phyloP scores from a whole-genome alignment of 2,888 invertebrate genomes.

The Drosophila sordidula region DNA sequence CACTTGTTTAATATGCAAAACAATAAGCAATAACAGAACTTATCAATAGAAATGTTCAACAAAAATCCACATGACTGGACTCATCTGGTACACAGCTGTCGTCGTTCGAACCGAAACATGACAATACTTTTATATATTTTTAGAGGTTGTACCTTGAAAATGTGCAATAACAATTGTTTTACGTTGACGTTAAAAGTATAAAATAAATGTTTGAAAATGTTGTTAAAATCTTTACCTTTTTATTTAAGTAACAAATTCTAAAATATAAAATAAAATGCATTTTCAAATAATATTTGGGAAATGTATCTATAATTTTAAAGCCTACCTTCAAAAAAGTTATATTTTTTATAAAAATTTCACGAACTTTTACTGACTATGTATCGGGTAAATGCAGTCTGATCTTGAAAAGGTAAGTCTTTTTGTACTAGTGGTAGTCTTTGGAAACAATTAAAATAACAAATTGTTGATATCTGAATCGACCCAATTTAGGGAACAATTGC shows the following conservation, averaged over 20 bases:
- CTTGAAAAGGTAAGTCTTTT: too few species aligned
- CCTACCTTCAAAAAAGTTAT: too few species aligned
- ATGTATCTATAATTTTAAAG: too few species aligned
- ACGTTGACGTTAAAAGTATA: background rate
- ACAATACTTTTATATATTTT: background rate
- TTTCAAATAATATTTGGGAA: too few species aligned
- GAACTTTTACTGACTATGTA: too few species aligned
- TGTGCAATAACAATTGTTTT: background rate
- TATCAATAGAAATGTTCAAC: constrained; percentile 11
- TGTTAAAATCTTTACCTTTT: background rate
- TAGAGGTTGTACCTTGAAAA: background rate
- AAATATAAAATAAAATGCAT: too few species aligned
- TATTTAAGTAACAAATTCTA: background rate
- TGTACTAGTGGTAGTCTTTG: too few species aligned
- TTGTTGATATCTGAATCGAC: too few species aligned
- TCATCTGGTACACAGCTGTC: constrained; percentile 9
- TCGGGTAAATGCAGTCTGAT: too few species aligned
- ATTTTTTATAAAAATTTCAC: too few species aligned
- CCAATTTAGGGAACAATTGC: too few species aligned
- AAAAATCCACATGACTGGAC: constrained; percentile 15
- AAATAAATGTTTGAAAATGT: constrained; percentile 8
- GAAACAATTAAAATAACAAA: too few species aligned
- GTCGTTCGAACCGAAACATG: background rate
- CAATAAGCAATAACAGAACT: background rate
- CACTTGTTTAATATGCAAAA: constrained; percentile 14